These are phyloP conservation scores for Xyliphius kryptos DNA, from an alignment of 2,113 vertebrate species.

Conservation along the genomic window DNA sequence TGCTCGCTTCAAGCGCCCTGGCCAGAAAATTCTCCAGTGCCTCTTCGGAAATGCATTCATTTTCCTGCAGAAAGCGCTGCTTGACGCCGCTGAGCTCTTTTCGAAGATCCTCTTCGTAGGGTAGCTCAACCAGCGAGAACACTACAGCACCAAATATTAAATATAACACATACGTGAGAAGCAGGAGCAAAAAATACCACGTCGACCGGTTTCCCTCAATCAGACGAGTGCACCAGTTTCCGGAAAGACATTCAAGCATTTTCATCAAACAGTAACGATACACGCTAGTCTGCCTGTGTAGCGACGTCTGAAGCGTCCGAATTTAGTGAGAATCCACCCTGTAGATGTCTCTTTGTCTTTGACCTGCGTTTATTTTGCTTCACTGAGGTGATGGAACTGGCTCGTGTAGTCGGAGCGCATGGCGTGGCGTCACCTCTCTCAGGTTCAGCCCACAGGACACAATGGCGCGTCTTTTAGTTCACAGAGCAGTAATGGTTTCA, in stretches of 20 bases:
- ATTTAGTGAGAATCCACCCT: too few relatives aligned
- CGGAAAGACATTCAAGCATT: constrained; percentile 72
- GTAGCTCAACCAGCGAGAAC: constrained; percentile 88
- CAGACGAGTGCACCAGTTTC: constrained; percentile 66
- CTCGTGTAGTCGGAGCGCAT: background rate
- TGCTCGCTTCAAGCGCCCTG: constrained; percentile 82
- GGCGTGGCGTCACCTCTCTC: constrained; percentile 33
- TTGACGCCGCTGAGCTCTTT: constrained; percentile 69
- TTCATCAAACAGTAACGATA: constrained; percentile 28
- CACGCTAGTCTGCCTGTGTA: too few relatives aligned
- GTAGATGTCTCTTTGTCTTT: too few relatives aligned
- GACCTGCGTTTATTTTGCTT: background rate
- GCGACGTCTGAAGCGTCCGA: background rate
- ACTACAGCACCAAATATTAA: constrained; percentile 83
- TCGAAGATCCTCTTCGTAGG: constrained; percentile 78
- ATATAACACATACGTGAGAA: constrained; percentile 75
- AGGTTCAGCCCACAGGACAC: constrained; percentile 21
- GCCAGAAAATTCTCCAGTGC: constrained; percentile 77
- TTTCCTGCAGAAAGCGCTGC: constrained; percentile 73
- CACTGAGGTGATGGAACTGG: background rate
- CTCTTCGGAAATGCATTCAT: constrained; percentile 77
- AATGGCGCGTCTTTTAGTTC: constrained; percentile 4
- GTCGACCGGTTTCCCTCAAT: constrained; percentile 69
- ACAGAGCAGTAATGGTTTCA: background rate
- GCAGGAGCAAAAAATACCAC: constrained; percentile 73